These are phyloP conservation scores for Thaleichthys pacificus DNA, from an alignment of 2,797 vertebrate genomes.

Conservation along the genomic window DNA sequence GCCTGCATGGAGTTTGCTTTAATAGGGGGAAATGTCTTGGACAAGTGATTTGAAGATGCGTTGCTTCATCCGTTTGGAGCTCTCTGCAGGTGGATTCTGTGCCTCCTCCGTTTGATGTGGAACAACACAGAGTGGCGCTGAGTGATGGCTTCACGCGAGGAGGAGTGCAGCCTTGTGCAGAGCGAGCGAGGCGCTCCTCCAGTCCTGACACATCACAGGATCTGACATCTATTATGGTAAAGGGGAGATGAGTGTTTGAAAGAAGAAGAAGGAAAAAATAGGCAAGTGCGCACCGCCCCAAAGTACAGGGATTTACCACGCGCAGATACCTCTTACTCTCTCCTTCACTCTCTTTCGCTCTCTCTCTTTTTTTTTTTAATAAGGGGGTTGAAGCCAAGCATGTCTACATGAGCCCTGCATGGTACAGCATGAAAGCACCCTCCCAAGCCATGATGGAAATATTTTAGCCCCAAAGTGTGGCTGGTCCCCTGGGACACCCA, in stretches of 20 bases:
- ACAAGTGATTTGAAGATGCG: slow-evolving; percentile 99
- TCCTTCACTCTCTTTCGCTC: slow-evolving; percentile 57
- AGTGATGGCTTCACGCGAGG: slow-evolving; percentile 87
- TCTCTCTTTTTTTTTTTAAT: slow-evolving; percentile 73
- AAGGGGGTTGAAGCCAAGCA: slow-evolving; percentile 98
- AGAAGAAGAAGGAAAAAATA: slow-evolving; percentile 79
- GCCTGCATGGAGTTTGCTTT: slow-evolving; percentile 85
- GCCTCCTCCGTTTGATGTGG: slow-evolving; percentile 89
- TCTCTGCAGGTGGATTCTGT: slow-evolving; percentile 94
- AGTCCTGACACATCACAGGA: slow-evolving; percentile 97
- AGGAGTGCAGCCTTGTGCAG: slow-evolving; percentile 92
- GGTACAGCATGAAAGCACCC: slow-evolving; percentile 89
- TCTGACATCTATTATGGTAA: slow-evolving; percentile 99
- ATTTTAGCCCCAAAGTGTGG: slow-evolving; percentile 90
- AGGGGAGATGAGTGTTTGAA: slow-evolving; percentile 98
- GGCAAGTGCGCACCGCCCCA: slow-evolving; percentile 84
- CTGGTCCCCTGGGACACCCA: slow-evolving; percentile 77
- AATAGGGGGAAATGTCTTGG: slow-evolving; percentile 98
- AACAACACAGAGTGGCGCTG: slow-evolving; percentile 97
- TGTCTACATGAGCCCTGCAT: slow-evolving; percentile 96
- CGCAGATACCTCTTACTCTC: slow-evolving; percentile 73
- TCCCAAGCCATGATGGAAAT: slow-evolving; percentile 82
- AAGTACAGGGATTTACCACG: slow-evolving; percentile 96
- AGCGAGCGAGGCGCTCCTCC: slow-evolving; percentile 66
- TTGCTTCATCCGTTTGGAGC: slow-evolving; percentile 92